phyloP scores from a whole-genome alignment of 2,888 invertebrate genomes.

The Phlogophora meticulosa region DNA sequence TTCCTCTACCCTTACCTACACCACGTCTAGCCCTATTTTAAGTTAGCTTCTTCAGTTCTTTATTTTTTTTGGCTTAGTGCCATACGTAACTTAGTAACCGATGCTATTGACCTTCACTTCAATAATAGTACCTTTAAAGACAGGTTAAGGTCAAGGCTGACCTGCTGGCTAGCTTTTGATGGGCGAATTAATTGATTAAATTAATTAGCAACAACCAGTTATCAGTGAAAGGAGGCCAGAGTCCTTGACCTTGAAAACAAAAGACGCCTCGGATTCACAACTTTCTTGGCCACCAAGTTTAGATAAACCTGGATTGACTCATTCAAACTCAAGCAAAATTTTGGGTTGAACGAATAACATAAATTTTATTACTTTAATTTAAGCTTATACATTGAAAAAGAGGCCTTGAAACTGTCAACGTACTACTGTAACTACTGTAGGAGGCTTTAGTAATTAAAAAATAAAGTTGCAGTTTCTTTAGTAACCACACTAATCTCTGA shows the following conservation, averaged over 20 bases:
- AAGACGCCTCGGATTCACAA: neutral
- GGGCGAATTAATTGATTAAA: too few relatives aligned
- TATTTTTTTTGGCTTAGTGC: constrained; percentile 43
- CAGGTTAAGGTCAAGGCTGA: constrained; percentile 26
- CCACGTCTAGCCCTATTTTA: constrained; percentile 5
- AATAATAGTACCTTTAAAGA: constrained; percentile 27
- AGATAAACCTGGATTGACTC: too few relatives aligned
- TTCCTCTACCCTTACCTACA: constrained; percentile 7
- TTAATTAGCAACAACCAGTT: neutral
- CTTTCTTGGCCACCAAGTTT: too few relatives aligned
- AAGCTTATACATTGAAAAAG: too few relatives aligned
- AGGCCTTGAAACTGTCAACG: too few relatives aligned
- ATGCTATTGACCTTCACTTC: constrained; percentile 34
- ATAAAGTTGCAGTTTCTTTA: too few relatives aligned
- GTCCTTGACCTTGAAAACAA: neutral
- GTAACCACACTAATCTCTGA: too few relatives aligned
- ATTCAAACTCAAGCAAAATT: too few relatives aligned
- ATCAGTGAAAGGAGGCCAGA: neutral
- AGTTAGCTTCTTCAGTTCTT: constrained; percentile 24
- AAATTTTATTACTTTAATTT: too few relatives aligned
- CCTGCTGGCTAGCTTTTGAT: constrained; percentile 4
- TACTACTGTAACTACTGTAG: too few relatives aligned
- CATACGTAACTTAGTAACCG: constrained; percentile 23
- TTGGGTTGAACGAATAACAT: too few relatives aligned
- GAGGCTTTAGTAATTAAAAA: too few relatives aligned